A percentile compares a stretch with the other conserved stretches of the same genome.
phyloP scores from a whole-genome alignment of 1,140 invertebrate genomes.

The Epicauta chinensis region DNA sequence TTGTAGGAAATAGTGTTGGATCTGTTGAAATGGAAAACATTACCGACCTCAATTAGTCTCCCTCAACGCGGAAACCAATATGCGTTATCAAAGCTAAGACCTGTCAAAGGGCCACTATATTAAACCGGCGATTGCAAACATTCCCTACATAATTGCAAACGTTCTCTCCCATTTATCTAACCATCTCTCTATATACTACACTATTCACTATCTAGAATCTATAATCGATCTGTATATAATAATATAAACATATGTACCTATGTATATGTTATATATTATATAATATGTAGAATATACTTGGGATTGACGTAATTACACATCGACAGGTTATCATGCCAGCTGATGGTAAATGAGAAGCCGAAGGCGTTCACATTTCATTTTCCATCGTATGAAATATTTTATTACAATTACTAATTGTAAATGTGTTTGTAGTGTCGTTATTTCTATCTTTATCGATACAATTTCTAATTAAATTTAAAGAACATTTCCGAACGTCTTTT shows the following conservation, averaged over 20 bases:
- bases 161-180: constrained; percentile 2
- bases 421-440: background rate
- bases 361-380: constrained; percentile 7
- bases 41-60: too few relatives aligned
- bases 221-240: too few relatives aligned
- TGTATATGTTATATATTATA: too few relatives aligned
- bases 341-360: constrained; percentile 1
- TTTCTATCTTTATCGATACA: constrained; percentile 2
- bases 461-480: background rate
- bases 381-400: background rate
- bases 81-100: too few relatives aligned
- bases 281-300: too few relatives aligned
- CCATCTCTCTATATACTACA: background rate
- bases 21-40: too few relatives aligned
- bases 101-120: constrained; percentile 1
- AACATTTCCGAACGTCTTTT: background rate
- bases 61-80: too few relatives aligned
- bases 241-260: too few relatives aligned
- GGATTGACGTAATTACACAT: constrained; percentile 10
- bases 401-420: too few relatives aligned
- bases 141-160: constrained; percentile 11
- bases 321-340: constrained; percentile 7
- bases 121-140: constrained; percentile 10
- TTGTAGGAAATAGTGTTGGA: too few relatives aligned
- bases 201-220: too few relatives aligned